A percentile compares a stretch with the other conserved stretches of the same genome.
Conservation (phyloP, 2,113 vertebrate genomes). For the Tinamus guttatus region DNA sequence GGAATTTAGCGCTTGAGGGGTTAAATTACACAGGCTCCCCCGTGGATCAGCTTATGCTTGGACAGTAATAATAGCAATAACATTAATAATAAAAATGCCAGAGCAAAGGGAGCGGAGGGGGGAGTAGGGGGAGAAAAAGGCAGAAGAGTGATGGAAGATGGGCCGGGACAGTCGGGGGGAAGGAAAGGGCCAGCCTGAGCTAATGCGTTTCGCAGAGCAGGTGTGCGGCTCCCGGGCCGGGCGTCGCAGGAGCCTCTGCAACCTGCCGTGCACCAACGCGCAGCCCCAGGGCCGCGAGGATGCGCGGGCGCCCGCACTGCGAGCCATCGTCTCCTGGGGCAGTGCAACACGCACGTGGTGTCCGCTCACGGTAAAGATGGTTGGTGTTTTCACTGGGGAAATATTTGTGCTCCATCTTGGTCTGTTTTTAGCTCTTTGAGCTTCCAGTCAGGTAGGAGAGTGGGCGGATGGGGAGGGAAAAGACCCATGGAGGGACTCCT, state of each 20-base stretch:
- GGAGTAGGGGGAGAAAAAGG: slow-evolving; percentile 2
- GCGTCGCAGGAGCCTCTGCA: not conserved
- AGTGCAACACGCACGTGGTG: slow-evolving; percentile 53
- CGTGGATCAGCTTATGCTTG: slow-evolving; percentile 70
- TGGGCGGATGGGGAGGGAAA: not conserved
- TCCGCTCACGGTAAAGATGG: slow-evolving; percentile 61
- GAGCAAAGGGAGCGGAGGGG: not conserved
- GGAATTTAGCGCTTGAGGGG: slow-evolving; percentile 71
- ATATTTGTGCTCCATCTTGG: slow-evolving; percentile 43
- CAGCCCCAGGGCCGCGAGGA: not conserved
- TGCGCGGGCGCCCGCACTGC: not conserved
- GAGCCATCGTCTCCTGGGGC: slow-evolving; percentile 55
- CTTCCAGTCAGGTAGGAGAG: slow-evolving; percentile 43
- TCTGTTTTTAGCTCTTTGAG: slow-evolving; percentile 45
- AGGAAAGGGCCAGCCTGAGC: not conserved
- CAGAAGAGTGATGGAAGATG: slow-evolving; percentile 26
- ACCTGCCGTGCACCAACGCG: not conserved
- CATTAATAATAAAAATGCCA: slow-evolving; percentile 66
- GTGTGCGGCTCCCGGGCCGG: slow-evolving; percentile 26
- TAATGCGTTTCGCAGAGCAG: not conserved
- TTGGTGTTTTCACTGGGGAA: slow-evolving; percentile 63
- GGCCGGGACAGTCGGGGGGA: not conserved
- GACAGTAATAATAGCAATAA: slow-evolving; percentile 73
- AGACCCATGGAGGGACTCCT: not conserved
- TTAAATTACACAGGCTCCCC: slow-evolving; percentile 72